phyloP scores from a whole-genome alignment of 2,797 vertebrate genomes.

The Sebastes iracundus region DNA sequence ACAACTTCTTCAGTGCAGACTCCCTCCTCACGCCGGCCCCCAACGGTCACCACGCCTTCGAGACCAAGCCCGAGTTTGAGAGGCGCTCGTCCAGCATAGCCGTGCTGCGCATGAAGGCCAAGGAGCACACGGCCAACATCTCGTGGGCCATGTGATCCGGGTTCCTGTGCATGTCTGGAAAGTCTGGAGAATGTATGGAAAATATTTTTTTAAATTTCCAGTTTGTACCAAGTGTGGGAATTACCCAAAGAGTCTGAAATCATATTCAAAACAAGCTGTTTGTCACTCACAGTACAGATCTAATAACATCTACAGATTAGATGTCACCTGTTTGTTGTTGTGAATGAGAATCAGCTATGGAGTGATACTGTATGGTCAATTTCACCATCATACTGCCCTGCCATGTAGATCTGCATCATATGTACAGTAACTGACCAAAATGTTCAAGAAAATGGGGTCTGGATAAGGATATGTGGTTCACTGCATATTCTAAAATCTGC shows the following conservation, averaged over 20 bases:
- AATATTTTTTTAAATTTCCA: neutral
- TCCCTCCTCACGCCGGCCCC: slow-evolving; percentile 90
- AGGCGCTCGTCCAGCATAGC: slow-evolving; percentile 97
- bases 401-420: neutral
- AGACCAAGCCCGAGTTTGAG: slow-evolving; percentile 97
- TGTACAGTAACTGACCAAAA: neutral
- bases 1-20: slow-evolving; percentile 96
- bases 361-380: neutral
- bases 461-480: neutral
- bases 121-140: slow-evolving; percentile 98
- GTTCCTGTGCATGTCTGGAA: neutral
- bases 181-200: slow-evolving; percentile 9
- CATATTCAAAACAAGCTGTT: neutral
- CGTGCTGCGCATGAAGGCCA: slow-evolving; percentile 99
- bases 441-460: neutral
- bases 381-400: neutral
- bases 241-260: slow-evolving; percentile 6
- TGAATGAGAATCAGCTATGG: neutral
- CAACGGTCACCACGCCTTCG: slow-evolving; percentile 91
- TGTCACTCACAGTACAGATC: slow-evolving; percentile 8
- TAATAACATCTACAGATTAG: neutral
- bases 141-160: slow-evolving; percentile 95
- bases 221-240: neutral
- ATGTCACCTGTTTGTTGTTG: neutral
- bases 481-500: neutral